phyloP scores from a whole-genome alignment of 2,888 invertebrate species.

The Stegana nigrithorax region DNA sequence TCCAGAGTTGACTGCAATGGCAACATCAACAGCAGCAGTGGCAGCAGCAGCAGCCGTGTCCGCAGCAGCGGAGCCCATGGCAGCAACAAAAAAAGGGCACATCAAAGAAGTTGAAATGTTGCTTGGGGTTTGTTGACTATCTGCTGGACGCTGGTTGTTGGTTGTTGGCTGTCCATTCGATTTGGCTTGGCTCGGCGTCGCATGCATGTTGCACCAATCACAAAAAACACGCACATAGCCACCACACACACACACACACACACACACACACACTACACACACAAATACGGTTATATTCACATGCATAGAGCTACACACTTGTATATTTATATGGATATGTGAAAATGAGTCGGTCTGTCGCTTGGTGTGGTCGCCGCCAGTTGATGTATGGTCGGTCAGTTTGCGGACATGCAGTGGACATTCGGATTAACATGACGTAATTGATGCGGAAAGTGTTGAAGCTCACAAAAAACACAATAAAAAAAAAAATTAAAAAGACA shows the following conservation, averaged over 20 bases:
- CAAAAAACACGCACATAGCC: not conserved
- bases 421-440: conserved; percentile 61
- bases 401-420: conserved; percentile 67
- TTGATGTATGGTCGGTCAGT: conserved; percentile 66
- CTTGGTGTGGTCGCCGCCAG: conserved; percentile 24
- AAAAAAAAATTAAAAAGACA: not conserved
- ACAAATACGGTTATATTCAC: not conserved
- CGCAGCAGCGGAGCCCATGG: not conserved
- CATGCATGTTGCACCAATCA: conserved; percentile 51
- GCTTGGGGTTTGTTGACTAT: not conserved
- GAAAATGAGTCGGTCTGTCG: not conserved
- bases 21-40: not conserved
- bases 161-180: conserved; percentile 40
- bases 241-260: not conserved
- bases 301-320: not conserved
- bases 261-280: conserved; percentile 3
- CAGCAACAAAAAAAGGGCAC: conserved; percentile 29
- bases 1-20: not conserved
- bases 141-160: not conserved
- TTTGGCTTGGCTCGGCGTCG: conserved; percentile 36
- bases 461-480: not conserved
- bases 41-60: no score
- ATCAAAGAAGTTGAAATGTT: conserved; percentile 56
- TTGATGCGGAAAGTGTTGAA: conserved; percentile 62
- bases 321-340: not conserved